These are phyloP conservation scores for Artemia sinica DNA, from an alignment of 2,888 invertebrate genomes.

Conservation along the genomic window DNA sequence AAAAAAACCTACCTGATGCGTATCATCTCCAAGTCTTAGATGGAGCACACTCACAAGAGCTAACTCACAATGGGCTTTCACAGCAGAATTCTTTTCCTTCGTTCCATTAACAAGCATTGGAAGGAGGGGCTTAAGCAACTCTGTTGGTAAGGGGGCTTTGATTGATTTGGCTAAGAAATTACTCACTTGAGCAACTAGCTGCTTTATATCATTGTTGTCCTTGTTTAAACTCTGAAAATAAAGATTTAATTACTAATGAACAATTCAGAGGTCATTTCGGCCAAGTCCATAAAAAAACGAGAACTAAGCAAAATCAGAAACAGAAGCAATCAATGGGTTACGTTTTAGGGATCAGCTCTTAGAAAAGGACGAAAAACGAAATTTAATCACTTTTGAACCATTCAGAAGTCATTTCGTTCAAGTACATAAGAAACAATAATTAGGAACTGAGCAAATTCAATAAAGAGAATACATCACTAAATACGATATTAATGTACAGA, in stretches of 20 bases:
- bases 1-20: constrained; percentile 43
- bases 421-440: too few relatives aligned
- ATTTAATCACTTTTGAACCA: too few relatives aligned
- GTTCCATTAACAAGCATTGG: constrained; percentile 93
- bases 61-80: constrained; percentile 80
- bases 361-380: too few relatives aligned
- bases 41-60: constrained; percentile 70
- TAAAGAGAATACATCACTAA: too few relatives aligned
- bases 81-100: constrained; percentile 91
- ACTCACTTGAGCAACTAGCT: constrained; percentile 62
- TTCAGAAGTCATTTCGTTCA: too few relatives aligned
- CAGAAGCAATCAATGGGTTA: too few relatives aligned
- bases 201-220: constrained; percentile 80
- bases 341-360: too few relatives aligned
- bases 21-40: constrained; percentile 51
- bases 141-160: constrained; percentile 34
- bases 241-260: constrained; percentile 17
- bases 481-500: too few relatives aligned
- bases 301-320: too few relatives aligned
- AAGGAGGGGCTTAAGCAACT: constrained; percentile 55
- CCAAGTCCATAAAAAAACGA: too few relatives aligned
- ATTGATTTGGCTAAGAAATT: constrained; percentile 49
- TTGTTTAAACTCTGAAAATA: constrained; percentile 68
- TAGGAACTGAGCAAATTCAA: too few relatives aligned
- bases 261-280: too few relatives aligned